phyloP scores from a whole-genome alignment of 2,888 invertebrate species.

The Trypoxylon attenuatum region DNA sequence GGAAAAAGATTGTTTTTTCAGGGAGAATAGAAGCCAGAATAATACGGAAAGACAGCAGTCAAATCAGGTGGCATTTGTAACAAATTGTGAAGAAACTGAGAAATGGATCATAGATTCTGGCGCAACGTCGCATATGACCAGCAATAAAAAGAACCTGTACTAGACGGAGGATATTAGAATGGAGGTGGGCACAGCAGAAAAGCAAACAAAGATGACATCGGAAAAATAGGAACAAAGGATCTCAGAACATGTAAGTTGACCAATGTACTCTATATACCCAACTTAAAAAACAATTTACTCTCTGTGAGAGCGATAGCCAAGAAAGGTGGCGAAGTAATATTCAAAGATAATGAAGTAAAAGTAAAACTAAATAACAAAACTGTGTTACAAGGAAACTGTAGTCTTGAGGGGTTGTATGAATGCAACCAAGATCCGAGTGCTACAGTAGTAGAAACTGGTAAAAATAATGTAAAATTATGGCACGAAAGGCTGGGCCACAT shows the following conservation, averaged over 20 bases:
- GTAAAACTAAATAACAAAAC: background rate
- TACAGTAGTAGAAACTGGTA: background rate
- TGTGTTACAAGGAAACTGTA: background rate
- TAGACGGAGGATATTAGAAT: background rate
- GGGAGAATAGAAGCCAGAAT: background rate
- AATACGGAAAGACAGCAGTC: no score
- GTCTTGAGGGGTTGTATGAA: background rate
- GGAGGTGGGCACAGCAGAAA: background rate
- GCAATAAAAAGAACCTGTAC: background rate
- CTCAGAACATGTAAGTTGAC: background rate
- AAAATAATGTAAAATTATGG: background rate
- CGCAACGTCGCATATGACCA: constrained; percentile 8
- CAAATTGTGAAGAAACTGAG: background rate
- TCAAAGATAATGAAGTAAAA: background rate
- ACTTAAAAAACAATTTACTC: constrained; percentile 1
- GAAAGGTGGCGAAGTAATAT: background rate
- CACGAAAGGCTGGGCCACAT: background rate
- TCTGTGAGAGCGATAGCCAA: background rate
- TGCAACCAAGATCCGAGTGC: background rate
- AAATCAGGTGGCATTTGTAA: background rate
- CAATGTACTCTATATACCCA: constrained; percentile 8
- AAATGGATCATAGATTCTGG: constrained; percentile 6
- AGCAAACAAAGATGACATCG: background rate
- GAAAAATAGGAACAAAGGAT: background rate
- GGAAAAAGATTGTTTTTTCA: background rate